These are phyloP conservation scores for Automeris io DNA, from an alignment of 2,888 invertebrate genomes.

Conservation along the genomic window DNA sequence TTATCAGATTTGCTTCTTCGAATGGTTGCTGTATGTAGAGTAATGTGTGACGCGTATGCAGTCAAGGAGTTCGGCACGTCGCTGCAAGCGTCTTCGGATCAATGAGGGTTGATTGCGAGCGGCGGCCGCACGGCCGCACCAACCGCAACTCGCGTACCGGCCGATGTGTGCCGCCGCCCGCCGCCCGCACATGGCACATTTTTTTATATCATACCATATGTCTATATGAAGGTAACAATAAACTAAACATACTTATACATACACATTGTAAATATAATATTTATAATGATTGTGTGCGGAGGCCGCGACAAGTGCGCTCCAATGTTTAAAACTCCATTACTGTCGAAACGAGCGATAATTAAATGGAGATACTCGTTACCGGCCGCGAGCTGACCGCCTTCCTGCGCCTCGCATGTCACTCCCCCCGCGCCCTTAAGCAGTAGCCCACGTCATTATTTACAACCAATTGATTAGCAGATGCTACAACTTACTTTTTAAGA, in stretches of 20 bases:
- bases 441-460: background rate
- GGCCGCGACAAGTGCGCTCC: conserved; percentile 11
- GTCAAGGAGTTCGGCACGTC: conserved; percentile 4
- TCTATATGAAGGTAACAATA: no score
- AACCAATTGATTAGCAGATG: background rate
- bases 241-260: no score
- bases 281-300: background rate
- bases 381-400: conserved; percentile 1
- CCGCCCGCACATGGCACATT: no score
- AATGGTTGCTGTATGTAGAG: no score
- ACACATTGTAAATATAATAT: background rate
- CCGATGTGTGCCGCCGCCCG: no score
- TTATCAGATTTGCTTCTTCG: no score
- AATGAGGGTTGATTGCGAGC: conserved; percentile 34
- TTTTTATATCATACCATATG: no score
- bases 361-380: conserved; percentile 48
- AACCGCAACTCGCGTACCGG: conserved; percentile 16
- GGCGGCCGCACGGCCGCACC: background rate
- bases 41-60: conserved; percentile 1
- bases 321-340: conserved; percentile 59
- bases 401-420: background rate
- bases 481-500: no score
- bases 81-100: conserved; percentile 19
- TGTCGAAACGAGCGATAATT: conserved; percentile 48
- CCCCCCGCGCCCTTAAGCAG: background rate